Evolutionary conservation across 1,140 invertebrate species (phyloP).

Genomic region (Drosophila yakuba): DNA sequence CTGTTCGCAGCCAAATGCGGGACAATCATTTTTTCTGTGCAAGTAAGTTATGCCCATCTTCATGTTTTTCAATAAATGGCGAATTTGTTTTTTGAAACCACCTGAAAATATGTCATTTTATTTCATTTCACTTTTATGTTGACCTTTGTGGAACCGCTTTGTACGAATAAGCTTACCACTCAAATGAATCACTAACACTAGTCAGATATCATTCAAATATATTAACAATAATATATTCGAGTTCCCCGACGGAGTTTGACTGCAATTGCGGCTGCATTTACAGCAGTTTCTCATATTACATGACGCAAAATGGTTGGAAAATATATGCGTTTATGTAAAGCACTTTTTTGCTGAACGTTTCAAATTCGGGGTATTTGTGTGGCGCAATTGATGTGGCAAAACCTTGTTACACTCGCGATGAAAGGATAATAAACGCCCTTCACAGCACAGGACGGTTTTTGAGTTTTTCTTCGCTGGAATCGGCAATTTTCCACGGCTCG

Average conservation of each 20-base stretch:
- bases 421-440: slow-evolving; percentile 19
- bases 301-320: neutral
- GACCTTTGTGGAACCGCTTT: neutral
- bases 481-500: neutral
- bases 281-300: neutral
- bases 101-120: too few species aligned
- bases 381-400: slow-evolving; percentile 22
- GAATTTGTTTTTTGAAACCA: too few species aligned
- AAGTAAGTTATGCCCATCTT: too few species aligned
- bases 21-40: neutral
- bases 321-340: neutral
- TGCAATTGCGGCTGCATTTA: neutral
- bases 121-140: neutral
- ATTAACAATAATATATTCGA: too few species aligned
- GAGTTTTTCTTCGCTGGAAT: slow-evolving; percentile 13
- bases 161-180: neutral
- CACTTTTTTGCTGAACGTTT: slow-evolving; percentile 5
- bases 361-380: slow-evolving; percentile 5
- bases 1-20: too few species aligned
- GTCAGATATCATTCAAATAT: too few species aligned
- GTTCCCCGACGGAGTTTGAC: too few species aligned
- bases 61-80: too few species aligned
- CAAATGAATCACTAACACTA: too few species aligned
- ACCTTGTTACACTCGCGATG: neutral
- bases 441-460: slow-evolving; percentile 14